A percentile compares a stretch with the other conserved stretches of the same genome.
Evolutionary conservation across 2,888 invertebrate genomes (phyloP).

Genomic region (Pristionchus japonicus): DNA sequence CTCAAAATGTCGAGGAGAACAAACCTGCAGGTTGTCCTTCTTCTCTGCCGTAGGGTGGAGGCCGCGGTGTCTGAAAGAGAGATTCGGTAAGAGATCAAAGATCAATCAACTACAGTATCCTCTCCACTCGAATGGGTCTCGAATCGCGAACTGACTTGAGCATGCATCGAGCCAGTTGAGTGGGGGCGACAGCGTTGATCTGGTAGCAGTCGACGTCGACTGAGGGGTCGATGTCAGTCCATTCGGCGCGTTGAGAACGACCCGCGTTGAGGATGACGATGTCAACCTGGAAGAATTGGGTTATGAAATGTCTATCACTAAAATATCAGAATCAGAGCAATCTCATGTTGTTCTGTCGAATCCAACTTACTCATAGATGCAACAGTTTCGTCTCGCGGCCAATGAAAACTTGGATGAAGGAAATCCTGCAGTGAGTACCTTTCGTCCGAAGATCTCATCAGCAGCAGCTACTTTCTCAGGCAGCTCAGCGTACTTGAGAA

Average conservation of each 20-base stretch:
- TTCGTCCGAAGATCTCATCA: constrained; percentile 22
- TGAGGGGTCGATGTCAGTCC: constrained; percentile 79
- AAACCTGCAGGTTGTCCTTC: not conserved
- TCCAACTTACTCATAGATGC: too few species aligned
- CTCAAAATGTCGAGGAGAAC: too few species aligned
- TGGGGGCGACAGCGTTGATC: constrained; percentile 84
- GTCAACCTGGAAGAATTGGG: constrained; percentile 38
- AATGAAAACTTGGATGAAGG: too few species aligned
- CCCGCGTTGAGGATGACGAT: constrained; percentile 43
- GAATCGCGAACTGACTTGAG: constrained; percentile 33
- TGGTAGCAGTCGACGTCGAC: constrained; percentile 86
- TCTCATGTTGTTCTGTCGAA: too few species aligned
- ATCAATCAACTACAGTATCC: not conserved
- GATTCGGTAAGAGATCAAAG: not conserved
- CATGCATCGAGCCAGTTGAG: constrained; percentile 81
- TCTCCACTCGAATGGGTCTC: too few species aligned
- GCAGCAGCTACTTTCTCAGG: not conserved
- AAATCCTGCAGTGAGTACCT: not conserved
- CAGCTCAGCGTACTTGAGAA: not conserved
- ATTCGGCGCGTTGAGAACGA: constrained; percentile 42
- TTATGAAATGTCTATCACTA: too few species aligned
- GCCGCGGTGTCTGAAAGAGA: constrained; percentile 12
- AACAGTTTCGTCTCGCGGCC: too few species aligned
- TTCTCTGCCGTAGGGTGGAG: constrained; percentile 32
- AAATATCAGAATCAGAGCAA: too few species aligned